A percentile compares a stretch with the other conserved stretches of the same genome.
Conservation (phyloP, 2,797 vertebrate genomes). For the Bradypodion ventrale region DNA sequence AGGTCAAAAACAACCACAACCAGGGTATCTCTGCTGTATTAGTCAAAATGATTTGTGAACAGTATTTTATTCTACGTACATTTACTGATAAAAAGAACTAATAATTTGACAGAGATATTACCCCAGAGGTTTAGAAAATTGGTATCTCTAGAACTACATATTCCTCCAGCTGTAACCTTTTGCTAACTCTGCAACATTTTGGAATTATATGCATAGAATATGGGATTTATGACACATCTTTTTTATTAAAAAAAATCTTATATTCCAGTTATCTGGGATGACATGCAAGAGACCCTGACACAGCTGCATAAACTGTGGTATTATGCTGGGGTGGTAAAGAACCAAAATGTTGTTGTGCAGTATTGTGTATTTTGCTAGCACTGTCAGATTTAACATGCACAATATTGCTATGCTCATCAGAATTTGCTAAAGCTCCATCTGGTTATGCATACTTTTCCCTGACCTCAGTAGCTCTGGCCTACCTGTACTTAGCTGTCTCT, state of each 20-base stretch:
- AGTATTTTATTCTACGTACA: neutral
- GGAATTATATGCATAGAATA: neutral
- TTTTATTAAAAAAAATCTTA: no score
- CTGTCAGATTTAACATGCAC: neutral
- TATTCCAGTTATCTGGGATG: no score
- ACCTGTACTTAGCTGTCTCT: slow-evolving; percentile 52
- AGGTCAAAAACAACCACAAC: slow-evolving; percentile 52
- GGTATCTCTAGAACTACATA: neutral
- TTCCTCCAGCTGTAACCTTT: neutral
- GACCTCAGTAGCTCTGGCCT: slow-evolving; percentile 54
- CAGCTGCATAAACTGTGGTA: neutral
- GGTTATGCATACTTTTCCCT: slow-evolving; percentile 53
- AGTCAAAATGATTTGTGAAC: slow-evolving; percentile 20
- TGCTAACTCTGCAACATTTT: neutral
- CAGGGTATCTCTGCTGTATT: slow-evolving; percentile 37
- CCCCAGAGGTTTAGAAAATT: neutral
- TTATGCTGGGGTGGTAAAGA: neutral
- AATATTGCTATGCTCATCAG: slow-evolving; percentile 30
- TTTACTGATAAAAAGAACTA: slow-evolving; percentile 31
- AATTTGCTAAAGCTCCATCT: slow-evolving; percentile 40
- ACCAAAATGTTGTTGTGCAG: neutral
- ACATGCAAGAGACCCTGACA: neutral
- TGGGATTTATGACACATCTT: neutral
- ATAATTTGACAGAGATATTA: neutral
- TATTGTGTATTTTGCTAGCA: neutral